Evolutionary conservation across 1,140 invertebrate species (phyloP), one percentile per base, ranked within the genome.

Genomic region (Heliothis subflexa): DNA sequence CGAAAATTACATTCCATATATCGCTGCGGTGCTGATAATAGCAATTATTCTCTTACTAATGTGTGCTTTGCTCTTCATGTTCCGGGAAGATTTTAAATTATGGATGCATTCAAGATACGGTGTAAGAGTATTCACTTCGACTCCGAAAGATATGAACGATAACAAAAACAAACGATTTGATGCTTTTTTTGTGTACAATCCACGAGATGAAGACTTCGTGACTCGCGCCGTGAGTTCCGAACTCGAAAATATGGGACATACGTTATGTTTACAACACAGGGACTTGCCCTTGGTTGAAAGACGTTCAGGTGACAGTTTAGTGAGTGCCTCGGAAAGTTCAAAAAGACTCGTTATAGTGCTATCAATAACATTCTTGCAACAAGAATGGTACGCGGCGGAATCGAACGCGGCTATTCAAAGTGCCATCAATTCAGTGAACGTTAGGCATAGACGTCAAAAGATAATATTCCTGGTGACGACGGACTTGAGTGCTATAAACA

Each of bases 51-150:
- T 97, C 49, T 95, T 98, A n/a, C 95, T 98, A 12, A 95, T 97
- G 49, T 95, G 97, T 55, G 96, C 98, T 40, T 94, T 98, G 14
- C 96, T 97, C 59, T 97, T 98, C 81, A 96, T 98, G 87, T 98
- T 98, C 88, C 95, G 97, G 68, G 97, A 98, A 90, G 96, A 98
- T 72, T 96, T 99, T 72, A 96, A 97, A 80, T 96, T 98, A 74
- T 98, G 98, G 97, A 95, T 98, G 78, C 98, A 98, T 90, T 97
- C 98, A 49, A 97, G 97, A 81, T 98, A 98, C 92, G 98, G 98
- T 1, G 95, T 98, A n/a, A 95, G 98, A 71, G 95, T 98, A 57
- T 97, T 97, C 85, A 95, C 89, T 94, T 98, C 78, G 95, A 97
- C 84, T 86, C 95, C 95, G 87, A 95, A 94, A 80, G 92, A 94